phyloP scores from a whole-genome alignment of 1,140 invertebrate genomes.

The Ladona fulva region DNA sequence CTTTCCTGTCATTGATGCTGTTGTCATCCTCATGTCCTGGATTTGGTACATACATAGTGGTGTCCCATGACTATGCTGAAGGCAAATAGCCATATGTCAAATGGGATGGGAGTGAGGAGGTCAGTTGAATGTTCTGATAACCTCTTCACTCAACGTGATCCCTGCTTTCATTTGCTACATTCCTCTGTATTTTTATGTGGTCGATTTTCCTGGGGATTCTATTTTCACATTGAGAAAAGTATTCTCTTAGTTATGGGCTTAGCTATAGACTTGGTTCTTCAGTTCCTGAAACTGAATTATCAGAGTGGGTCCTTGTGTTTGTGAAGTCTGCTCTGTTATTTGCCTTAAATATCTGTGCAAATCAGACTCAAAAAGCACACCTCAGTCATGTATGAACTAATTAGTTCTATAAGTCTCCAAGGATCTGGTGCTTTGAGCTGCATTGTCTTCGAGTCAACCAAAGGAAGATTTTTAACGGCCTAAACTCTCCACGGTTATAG shows the following conservation, averaged over 20 bases:
- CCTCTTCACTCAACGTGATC: neutral
- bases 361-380: neutral
- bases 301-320: constrained; percentile 7
- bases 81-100: neutral
- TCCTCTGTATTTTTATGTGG: neutral
- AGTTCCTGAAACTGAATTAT: neutral
- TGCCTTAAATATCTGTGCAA: neutral
- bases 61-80: neutral
- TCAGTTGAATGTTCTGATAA: neutral
- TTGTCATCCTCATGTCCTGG: neutral
- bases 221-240: neutral
- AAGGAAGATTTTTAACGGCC: neutral
- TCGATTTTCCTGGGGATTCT: neutral
- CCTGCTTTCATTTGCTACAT: neutral
- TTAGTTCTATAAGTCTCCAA: neutral
- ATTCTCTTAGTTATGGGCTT: neutral
- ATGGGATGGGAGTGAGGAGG: neutral
- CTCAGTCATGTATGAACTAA: neutral
- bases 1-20: neutral
- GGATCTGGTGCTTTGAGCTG: neutral
- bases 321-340: constrained; percentile 5
- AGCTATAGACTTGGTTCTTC: neutral
- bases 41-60: no score
- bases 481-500: neutral
- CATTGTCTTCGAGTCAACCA: neutral